Conservation (phyloP, 2,113 vertebrate species). For the Oryzias woworae region DNA sequence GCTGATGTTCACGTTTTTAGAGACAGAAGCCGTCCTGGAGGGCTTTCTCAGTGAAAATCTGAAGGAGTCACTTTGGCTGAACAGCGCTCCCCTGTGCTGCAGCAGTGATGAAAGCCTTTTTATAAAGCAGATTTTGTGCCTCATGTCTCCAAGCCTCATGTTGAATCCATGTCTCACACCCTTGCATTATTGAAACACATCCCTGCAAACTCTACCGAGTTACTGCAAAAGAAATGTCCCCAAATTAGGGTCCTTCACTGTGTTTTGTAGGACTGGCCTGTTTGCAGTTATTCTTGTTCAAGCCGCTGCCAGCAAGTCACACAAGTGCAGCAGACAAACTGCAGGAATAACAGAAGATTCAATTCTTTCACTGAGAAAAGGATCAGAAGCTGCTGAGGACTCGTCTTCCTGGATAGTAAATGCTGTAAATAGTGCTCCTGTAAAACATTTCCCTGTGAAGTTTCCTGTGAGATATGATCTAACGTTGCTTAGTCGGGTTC, state of each 20-base stretch:
- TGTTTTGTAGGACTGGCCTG: constrained; percentile 16
- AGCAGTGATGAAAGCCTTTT: constrained; percentile 43
- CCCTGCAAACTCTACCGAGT: constrained; percentile 36
- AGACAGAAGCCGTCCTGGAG: constrained; percentile 32
- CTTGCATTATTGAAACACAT: constrained; percentile 46
- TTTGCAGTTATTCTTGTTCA: constrained; percentile 34
- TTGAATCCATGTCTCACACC: constrained; percentile 43
- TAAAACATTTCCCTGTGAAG: constrained; percentile 53
- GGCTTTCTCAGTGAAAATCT: constrained; percentile 34
- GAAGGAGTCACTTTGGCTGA: constrained; percentile 45
- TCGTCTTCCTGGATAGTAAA: constrained; percentile 29
- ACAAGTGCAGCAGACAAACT: constrained; percentile 28
- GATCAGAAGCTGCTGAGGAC: constrained; percentile 32
- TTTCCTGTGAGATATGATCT: constrained; percentile 38
- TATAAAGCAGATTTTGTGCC: constrained; percentile 36
- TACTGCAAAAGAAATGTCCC: constrained; percentile 36
- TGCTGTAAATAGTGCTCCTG: constrained; percentile 32
- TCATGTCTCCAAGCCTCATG: no score
- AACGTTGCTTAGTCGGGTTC: no score
- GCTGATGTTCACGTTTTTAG: constrained; percentile 35
- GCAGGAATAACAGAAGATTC: constrained; percentile 21
- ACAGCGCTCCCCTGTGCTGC: constrained; percentile 35
- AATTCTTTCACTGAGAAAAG: constrained; percentile 37
- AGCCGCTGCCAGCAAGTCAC: constrained; percentile 58
- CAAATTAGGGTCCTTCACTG: constrained; percentile 28